Conservation (phyloP, 2,113 vertebrate genomes). For the Ancistrus triradiatus region DNA sequence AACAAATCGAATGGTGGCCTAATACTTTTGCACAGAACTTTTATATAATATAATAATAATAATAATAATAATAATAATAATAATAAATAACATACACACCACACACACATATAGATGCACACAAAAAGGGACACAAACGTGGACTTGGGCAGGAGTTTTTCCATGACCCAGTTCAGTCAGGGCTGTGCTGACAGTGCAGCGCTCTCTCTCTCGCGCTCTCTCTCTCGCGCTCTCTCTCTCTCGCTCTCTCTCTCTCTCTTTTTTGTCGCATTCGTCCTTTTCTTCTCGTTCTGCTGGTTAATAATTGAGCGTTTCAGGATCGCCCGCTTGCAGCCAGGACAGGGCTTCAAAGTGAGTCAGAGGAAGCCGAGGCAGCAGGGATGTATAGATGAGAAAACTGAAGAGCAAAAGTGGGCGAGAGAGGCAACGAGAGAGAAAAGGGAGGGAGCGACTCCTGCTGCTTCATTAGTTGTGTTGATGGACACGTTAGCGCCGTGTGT, state of each 20-base stretch:
- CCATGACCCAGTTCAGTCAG: slow-evolving; percentile 72
- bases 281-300: slow-evolving; percentile 30
- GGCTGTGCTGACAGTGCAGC: slow-evolving; percentile 33
- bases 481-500: not conserved
- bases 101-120: slow-evolving; percentile 3
- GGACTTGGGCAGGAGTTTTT: slow-evolving; percentile 34
- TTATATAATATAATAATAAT: too few relatives aligned
- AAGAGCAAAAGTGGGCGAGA: not conserved
- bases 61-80: too few relatives aligned
- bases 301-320: slow-evolving; percentile 38
- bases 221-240: too few relatives aligned
- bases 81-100: not conserved
- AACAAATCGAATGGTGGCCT: too few relatives aligned
- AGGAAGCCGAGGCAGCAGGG: not conserved
- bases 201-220: too few relatives aligned
- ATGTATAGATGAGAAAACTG: slow-evolving; percentile 9
- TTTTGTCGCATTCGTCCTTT: slow-evolving; percentile 38
- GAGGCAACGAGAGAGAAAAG: not conserved
- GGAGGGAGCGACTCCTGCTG: not conserved
- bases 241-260: too few relatives aligned
- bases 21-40: too few relatives aligned
- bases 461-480: slow-evolving; percentile 32
- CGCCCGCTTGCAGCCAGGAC: slow-evolving; percentile 14
- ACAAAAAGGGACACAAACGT: not conserved
- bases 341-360: slow-evolving; percentile 31